Evolutionary conservation across 1,140 invertebrate genomes (phyloP), one percentile per base, ranked within the genome.

Genomic region (Ericerus pela): DNA sequence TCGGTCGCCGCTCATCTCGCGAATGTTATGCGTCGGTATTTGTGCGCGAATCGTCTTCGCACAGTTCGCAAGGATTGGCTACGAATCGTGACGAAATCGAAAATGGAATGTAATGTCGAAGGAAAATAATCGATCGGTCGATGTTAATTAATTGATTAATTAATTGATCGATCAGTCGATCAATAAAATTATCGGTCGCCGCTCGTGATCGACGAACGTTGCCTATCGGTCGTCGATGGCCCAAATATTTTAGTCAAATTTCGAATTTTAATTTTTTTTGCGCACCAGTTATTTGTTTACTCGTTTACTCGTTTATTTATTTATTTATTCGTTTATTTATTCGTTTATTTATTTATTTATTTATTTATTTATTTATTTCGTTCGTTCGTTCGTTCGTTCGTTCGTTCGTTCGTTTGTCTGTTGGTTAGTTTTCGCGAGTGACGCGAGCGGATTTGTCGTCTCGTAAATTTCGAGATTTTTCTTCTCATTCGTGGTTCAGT

Each of bases 201-300:
- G n/a, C n/a, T n/a, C n/a, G n/a, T n/a, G n/a, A n/a, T n/a, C n/a
- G n/a, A n/a, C n/a, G n/a, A n/a, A n/a, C n/a, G n/a, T n/a, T n/a
- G n/a, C 10, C 52, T 24, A 20, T 27, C 22, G 47, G 22, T 16
- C 37, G 54, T 16, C 51, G 38, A 24, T 28, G 54, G 37, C n/a
- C 54, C 28, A 38, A 41, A 41, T 38, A 33, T 28, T 26, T 26
- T 41, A 41, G 37, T 41, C 38, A 30, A 38, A 26, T 56, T 56
- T 24, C 38, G 51, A 56, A 56, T 22, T 56, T 56, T 56, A 38
- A 56, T 38, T 56, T 43, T 56, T 56, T 5, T n/a, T 22, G 2
- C 53, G 22, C 0, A 12, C 20, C 1, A 2, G 31, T 11, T 30
- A 30, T 26, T 52, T 20, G 16, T 26, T 18, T 6, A 16, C 38